These are phyloP conservation scores for Uria lomvia DNA, from an alignment of 2,113 vertebrate genomes.

Conservation along the genomic window DNA sequence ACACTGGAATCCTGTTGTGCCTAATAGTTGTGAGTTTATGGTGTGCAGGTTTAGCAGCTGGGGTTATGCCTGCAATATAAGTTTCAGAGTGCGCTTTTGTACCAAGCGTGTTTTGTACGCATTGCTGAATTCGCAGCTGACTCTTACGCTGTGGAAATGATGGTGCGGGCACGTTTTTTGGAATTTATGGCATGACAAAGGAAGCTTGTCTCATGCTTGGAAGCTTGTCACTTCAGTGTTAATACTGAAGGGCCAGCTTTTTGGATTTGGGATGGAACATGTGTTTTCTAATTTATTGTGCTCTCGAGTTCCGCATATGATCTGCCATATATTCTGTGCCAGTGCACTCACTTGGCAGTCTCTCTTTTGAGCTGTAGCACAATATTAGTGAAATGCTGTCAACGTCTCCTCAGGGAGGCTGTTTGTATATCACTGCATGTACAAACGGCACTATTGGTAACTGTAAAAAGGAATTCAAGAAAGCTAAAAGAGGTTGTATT, in stretches of 20 bases:
- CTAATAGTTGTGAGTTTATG: background rate
- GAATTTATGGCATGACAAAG: background rate
- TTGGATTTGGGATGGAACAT: background rate
- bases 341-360: background rate
- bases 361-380: background rate
- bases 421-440: background rate
- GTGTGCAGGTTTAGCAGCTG: background rate
- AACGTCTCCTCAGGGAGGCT: background rate
- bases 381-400: background rate
- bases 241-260: background rate
- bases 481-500: background rate
- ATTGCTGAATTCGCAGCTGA: background rate
- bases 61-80: background rate
- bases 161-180: background rate
- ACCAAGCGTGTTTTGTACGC: background rate
- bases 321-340: background rate
- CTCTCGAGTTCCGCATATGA: background rate
- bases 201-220: background rate
- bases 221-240: background rate
- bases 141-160: background rate
- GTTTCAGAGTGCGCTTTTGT: background rate
- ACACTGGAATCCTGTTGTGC: background rate
- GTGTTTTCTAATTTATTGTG: background rate
- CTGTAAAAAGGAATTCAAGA: background rate
- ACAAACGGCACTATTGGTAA: background rate